These are phyloP conservation scores for Bilobella aurantiaca DNA, from an alignment of 1,140 invertebrate species.

Conservation along the genomic window DNA sequence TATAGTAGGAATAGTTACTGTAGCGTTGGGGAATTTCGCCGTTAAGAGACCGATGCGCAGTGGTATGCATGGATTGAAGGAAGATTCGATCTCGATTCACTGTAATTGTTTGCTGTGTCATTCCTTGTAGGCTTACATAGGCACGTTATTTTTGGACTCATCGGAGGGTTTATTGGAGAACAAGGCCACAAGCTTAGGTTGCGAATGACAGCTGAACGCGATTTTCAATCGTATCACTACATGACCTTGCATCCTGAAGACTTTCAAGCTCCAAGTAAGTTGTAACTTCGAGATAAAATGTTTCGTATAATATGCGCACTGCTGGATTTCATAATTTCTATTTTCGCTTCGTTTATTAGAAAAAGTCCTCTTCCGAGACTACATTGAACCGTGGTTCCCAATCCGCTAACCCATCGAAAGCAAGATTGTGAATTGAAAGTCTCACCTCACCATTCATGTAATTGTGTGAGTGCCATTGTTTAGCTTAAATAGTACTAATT, in stretches of 20 bases:
- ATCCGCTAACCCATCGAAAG: conserved; percentile 44
- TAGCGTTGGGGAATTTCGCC: neutral
- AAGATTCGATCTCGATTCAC: neutral
- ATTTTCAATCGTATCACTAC: conserved; percentile 57
- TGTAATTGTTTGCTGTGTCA: conserved; percentile 1
- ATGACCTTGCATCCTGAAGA: conserved; percentile 58
- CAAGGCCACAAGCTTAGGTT: conserved; percentile 41
- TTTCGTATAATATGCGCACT: no score
- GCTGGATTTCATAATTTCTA: neutral
- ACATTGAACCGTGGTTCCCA: conserved; percentile 52
- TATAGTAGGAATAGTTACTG: neutral
- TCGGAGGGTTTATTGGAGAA: conserved; percentile 37
- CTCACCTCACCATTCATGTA: no score
- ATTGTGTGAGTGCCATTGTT: neutral
- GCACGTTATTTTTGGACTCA: conserved; percentile 40
- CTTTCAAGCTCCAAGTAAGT: conserved; percentile 46
- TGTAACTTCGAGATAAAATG: no score
- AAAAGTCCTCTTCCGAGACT: conserved; percentile 50
- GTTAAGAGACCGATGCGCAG: neutral
- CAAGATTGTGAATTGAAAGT: no score
- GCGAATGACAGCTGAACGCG: conserved; percentile 48
- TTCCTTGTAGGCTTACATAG: conserved; percentile 48
- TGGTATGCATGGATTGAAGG: neutral
- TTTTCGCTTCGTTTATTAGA: conserved; percentile 45
- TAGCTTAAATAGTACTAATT: neutral